Percentiles rank a stretch among this genome's conserved stretches.
Evolutionary conservation across 2,797 vertebrate genomes (phyloP).

Genomic region (Arrhamphus sclerolepis): DNA sequence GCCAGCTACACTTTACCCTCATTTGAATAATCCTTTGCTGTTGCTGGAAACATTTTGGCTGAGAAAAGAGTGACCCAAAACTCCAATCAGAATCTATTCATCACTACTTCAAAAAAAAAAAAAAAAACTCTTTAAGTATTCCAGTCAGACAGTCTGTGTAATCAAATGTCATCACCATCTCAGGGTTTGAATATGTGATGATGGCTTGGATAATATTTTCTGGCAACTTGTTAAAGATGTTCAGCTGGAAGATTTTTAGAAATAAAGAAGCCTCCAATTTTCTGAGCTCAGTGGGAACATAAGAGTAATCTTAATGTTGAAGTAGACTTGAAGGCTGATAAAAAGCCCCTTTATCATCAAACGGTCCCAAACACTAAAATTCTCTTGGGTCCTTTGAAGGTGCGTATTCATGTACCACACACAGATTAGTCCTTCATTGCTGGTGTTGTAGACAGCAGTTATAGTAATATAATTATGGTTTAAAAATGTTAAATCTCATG

Average conservation of each 20-base stretch:
- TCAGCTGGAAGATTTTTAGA: conserved; percentile 33
- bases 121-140: conserved; percentile 30
- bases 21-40: conserved; percentile 18
- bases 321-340: conserved; percentile 15
- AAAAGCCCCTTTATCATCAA: conserved; percentile 35
- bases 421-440: conserved; percentile 5
- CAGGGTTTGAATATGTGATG: conserved; percentile 40
- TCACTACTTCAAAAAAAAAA: no score
- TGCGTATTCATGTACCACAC: neutral
- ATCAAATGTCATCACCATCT: conserved; percentile 40
- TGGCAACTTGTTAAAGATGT: conserved; percentile 31
- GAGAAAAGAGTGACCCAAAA: conserved; percentile 22
- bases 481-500: neutral
- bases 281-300: conserved; percentile 12
- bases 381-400: conserved; percentile 10
- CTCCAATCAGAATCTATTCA: conserved; percentile 47
- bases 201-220: conserved; percentile 34
- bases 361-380: conserved; percentile 19
- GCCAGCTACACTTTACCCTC: conserved; percentile 1
- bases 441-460: conserved; percentile 3
- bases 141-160: conserved; percentile 40
- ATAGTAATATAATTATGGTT: neutral
- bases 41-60: conserved; percentile 12
- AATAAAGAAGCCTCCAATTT: conserved; percentile 19
- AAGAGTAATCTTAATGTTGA: conserved; percentile 12